Percentiles rank a stretch among this genome's conserved stretches.
These are phyloP conservation scores for Myiothlypis coronata DNA, from an alignment of 2,797 vertebrate species.

Conservation along the genomic window DNA sequence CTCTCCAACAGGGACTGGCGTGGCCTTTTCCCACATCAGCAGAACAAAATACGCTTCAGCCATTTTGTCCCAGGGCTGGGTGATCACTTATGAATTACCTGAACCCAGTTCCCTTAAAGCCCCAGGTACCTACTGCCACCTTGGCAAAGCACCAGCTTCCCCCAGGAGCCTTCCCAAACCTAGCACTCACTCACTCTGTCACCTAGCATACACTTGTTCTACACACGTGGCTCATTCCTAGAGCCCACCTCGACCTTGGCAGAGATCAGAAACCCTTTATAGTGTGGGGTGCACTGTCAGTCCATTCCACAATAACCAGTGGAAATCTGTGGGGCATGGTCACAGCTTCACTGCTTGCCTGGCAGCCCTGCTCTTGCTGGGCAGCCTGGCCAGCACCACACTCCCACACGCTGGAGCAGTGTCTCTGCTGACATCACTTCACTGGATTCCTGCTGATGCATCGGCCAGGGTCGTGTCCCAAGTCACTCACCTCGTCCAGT, in stretches of 20 bases:
- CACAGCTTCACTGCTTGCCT: background rate
- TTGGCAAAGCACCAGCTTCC: background rate
- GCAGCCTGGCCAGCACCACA: background rate
- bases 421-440: accelerated
- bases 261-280: background rate
- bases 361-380: background rate
- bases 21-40: background rate
- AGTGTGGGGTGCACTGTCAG: background rate
- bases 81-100: accelerated
- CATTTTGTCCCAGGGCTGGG: background rate
- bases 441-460: background rate
- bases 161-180: background rate
- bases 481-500: background rate
- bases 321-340: background rate
- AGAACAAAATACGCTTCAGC: background rate
- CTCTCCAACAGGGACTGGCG: background rate
- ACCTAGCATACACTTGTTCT: background rate
- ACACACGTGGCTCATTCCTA: background rate
- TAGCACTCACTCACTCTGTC: background rate
- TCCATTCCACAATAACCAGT: accelerated
- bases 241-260: accelerated
- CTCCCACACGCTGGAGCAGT: accelerated
- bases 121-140: background rate
- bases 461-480: accelerated
- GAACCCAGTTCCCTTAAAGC: background rate